These are phyloP conservation scores for Chaetodon trifasciatus DNA, from an alignment of 2,797 vertebrate species.

Conservation along the genomic window DNA sequence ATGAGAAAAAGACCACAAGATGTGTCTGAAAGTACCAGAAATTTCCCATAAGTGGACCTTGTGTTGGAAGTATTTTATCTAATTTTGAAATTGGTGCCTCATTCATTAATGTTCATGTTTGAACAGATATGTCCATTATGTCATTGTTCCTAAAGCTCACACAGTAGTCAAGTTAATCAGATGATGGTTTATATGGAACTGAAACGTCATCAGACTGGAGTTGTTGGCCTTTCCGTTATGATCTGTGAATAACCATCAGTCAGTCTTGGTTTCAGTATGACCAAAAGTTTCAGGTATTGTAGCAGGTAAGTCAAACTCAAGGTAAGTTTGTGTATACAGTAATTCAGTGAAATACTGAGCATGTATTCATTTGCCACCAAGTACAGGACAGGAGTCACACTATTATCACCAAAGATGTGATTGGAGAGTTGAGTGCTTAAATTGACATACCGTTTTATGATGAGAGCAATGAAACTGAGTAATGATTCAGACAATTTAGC, in stretches of 20 bases:
- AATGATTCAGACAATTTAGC: not conserved
- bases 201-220: not conserved
- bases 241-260: not conserved
- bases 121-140: not conserved
- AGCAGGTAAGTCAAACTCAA: slow-evolving; percentile 4
- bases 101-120: not conserved
- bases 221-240: not conserved
- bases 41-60: not conserved
- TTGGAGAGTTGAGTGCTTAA: not conserved
- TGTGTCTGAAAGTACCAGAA: not conserved
- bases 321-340: too few species aligned
- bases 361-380: not conserved
- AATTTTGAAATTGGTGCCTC: not conserved
- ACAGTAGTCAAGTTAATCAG: not conserved
- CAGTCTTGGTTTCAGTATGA: not conserved
- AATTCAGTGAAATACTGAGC: not conserved
- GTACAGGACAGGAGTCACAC: slow-evolving; percentile 7
- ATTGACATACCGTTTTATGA: not conserved
- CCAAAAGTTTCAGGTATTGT: not conserved
- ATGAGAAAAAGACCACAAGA: not conserved
- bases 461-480: not conserved
- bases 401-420: slow-evolving; percentile 5
- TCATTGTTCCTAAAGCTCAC: not conserved
- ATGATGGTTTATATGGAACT: not conserved
- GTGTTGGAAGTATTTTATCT: not conserved